Conservation (phyloP, 2,113 vertebrate genomes). For the Pterocles burchelli region DNA sequence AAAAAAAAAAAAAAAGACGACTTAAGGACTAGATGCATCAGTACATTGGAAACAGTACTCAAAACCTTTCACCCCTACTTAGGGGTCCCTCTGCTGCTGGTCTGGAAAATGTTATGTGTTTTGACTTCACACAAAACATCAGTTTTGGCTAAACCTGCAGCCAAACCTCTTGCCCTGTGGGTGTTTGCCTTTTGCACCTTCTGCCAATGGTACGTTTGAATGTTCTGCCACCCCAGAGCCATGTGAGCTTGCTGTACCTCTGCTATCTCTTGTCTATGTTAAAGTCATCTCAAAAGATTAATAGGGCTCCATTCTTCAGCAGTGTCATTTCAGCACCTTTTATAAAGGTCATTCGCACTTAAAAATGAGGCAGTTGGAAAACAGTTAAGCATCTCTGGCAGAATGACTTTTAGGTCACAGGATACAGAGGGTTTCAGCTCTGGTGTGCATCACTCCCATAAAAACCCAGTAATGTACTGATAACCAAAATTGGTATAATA, state of each 20-base stretch:
- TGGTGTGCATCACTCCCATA: not conserved
- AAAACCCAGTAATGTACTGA: not conserved
- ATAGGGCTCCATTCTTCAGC: slow-evolving; percentile 23
- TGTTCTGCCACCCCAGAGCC: accelerated
- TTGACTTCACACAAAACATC: not conserved
- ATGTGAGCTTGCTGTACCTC: not conserved
- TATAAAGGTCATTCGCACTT: not conserved
- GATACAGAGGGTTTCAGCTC: not conserved
- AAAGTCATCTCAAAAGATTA: not conserved
- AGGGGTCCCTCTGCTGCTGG: not conserved
- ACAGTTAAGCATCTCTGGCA: slow-evolving; percentile 24
- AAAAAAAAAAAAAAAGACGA: not conserved
- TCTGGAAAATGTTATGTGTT: not conserved
- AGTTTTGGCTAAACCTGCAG: not conserved
- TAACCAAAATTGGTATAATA: not conserved
- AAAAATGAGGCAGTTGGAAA: slow-evolving; percentile 29
- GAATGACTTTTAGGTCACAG: slow-evolving; percentile 30
- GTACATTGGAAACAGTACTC: not conserved
- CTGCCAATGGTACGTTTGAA: not conserved
- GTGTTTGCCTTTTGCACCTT: not conserved
- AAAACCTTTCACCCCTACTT: not conserved
- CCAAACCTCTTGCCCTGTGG: not conserved
- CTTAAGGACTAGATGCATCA: not conserved
- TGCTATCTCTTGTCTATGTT: not conserved
- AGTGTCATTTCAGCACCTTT: slow-evolving; percentile 45